Conservation (phyloP, 2,113 vertebrate species). For the Bombycilla garrulus region DNA sequence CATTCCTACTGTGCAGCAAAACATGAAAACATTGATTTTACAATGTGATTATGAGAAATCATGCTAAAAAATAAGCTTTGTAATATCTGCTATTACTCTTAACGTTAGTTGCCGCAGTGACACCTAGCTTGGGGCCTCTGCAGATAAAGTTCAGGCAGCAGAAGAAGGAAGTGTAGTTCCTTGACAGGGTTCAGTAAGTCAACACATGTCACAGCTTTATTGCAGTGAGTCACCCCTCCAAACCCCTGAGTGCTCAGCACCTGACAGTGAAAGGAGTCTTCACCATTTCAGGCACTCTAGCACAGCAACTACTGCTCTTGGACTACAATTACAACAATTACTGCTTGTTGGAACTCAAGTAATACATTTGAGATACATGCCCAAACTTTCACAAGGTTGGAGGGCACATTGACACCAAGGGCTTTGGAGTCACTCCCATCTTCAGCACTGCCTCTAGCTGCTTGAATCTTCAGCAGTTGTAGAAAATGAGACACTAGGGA, state of each 20-base stretch:
- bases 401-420: rapidly evolving
- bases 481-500: rapidly evolving
- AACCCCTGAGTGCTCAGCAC: background rate
- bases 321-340: background rate
- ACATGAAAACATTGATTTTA: background rate
- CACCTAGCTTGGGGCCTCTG: constrained; percentile 1
- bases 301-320: background rate
- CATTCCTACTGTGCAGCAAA: background rate
- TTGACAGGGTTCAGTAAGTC: background rate
- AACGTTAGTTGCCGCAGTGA: background rate
- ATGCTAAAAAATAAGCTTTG: background rate
- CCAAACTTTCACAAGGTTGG: background rate
- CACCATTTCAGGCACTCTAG: background rate
- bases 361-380: background rate
- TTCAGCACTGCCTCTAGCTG: background rate
- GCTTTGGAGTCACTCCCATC: background rate
- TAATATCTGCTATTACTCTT: background rate
- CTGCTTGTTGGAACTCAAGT: background rate
- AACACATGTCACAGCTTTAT: background rate
- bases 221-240: background rate
- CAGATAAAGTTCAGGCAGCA: background rate
- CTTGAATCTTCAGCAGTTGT: background rate
- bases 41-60: background rate
- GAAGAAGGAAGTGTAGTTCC: constrained; percentile 40
- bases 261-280: background rate